These are phyloP conservation scores for Cyclophora punctaria DNA, from an alignment of 2,888 invertebrate species.

Conservation along the genomic window DNA sequence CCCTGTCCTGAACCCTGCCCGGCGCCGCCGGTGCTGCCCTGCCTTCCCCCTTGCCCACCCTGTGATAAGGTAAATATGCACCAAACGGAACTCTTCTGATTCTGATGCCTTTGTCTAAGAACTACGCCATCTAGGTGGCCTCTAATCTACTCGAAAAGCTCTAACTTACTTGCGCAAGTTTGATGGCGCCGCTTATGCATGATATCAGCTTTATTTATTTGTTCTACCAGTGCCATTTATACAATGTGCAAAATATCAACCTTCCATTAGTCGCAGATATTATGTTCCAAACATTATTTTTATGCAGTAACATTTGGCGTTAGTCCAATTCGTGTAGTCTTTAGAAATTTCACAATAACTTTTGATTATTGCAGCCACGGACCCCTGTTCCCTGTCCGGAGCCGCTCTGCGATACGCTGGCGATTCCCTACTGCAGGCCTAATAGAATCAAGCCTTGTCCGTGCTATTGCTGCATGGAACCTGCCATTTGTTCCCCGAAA, in stretches of 20 bases:
- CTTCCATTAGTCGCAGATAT: neutral
- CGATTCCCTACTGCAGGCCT: constrained; percentile 69
- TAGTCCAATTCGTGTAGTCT: neutral
- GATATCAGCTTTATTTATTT: too few relatives aligned
- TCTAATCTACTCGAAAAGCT: too few relatives aligned
- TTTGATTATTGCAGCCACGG: constrained; percentile 32
- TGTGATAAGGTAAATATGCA: constrained; percentile 48
- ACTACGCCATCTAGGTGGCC: too few relatives aligned
- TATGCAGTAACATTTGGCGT: neutral
- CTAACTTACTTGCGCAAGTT: too few relatives aligned
- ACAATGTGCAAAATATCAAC: too few relatives aligned
- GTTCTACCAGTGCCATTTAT: too few relatives aligned
- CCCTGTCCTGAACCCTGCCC: constrained; percentile 54
- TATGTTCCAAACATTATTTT: constrained; percentile 10
- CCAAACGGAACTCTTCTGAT: neutral
- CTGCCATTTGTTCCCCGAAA: constrained; percentile 49
- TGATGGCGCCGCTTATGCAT: too few relatives aligned
- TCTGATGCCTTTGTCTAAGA: too few relatives aligned
- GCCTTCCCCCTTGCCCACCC: constrained; percentile 55
- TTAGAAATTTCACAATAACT: neutral
- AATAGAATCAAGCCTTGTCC: constrained; percentile 73
- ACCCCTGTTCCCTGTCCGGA: constrained; percentile 35
- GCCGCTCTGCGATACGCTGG: constrained; percentile 47
- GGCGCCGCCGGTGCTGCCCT: constrained; percentile 46
- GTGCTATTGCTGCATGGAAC: constrained; percentile 67